These are phyloP conservation scores for Cygnus olor DNA, from an alignment of 2,797 vertebrate genomes.

Conservation along the genomic window DNA sequence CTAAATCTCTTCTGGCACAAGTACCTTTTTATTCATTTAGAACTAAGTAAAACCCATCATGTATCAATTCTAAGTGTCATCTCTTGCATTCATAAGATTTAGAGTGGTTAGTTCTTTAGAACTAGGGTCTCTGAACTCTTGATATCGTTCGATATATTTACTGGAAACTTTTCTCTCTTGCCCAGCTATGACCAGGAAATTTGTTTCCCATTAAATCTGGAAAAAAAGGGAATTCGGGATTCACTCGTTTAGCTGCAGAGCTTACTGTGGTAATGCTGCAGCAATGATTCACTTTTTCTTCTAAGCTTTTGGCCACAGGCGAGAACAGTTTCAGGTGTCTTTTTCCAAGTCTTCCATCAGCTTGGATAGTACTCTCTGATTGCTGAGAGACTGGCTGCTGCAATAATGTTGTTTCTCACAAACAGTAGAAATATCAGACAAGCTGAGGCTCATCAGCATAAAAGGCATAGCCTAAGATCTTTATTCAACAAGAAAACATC, in stretches of 20 bases:
- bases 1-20: background rate
- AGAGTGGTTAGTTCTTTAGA: background rate
- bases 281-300: accelerated
- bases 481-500: background rate
- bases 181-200: background rate
- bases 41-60: background rate
- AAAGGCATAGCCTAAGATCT: background rate
- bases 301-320: background rate
- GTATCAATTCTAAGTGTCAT: background rate
- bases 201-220: background rate
- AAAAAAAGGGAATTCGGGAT: background rate
- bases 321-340: accelerated
- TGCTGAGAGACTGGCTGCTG: background rate
- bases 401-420: accelerated
- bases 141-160: background rate
- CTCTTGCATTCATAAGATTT: background rate
- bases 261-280: background rate
- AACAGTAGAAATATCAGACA: background rate
- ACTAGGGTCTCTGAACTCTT: background rate
- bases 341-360: background rate
- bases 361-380: background rate
- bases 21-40: background rate
- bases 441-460: background rate
- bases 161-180: background rate
- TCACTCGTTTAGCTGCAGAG: background rate